phyloP scores from a whole-genome alignment of 2,888 invertebrate species.

The Archaeoteleia sp. region DNA sequence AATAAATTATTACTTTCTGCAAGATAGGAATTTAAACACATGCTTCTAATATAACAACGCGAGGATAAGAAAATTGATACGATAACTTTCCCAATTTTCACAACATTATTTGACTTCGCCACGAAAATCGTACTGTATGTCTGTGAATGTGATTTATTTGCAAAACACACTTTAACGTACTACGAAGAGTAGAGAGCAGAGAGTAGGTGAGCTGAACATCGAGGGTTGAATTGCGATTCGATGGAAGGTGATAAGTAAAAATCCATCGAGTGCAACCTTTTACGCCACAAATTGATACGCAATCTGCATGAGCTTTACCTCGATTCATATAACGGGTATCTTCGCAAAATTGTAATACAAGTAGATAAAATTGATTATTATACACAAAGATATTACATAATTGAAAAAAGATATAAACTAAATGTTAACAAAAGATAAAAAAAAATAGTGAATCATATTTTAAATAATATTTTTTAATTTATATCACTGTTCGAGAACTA shows the following conservation, averaged over 20 bases:
- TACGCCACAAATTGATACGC: conserved; percentile 66
- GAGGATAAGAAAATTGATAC: too few relatives aligned
- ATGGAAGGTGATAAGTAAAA: conserved; percentile 68
- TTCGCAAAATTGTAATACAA: neutral
- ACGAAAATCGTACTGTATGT: conserved; percentile 39
- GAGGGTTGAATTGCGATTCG: conserved; percentile 43
- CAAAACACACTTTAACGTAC: conserved; percentile 67
- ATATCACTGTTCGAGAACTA: too few relatives aligned
- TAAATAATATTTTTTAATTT: too few relatives aligned
- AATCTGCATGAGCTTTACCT: conserved; percentile 50
- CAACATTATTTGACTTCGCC: too few relatives aligned
- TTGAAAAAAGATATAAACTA: too few relatives aligned
- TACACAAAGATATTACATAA: too few relatives aligned
- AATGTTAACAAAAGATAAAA: too few relatives aligned
- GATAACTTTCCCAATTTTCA: too few relatives aligned
- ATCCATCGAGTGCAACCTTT: conserved; percentile 69
- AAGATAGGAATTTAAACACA: too few relatives aligned
- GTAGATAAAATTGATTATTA: neutral
- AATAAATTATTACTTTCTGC: too few relatives aligned
- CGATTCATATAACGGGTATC: conserved; percentile 53
- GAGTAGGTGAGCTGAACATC: conserved; percentile 35
- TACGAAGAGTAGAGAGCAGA: conserved; percentile 52
- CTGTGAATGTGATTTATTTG: conserved; percentile 67
- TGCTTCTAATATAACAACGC: too few relatives aligned
- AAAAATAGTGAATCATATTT: too few relatives aligned